These are phyloP conservation scores for Sipha flava DNA, from an alignment of 1,140 invertebrate genomes.

Conservation along the genomic window DNA sequence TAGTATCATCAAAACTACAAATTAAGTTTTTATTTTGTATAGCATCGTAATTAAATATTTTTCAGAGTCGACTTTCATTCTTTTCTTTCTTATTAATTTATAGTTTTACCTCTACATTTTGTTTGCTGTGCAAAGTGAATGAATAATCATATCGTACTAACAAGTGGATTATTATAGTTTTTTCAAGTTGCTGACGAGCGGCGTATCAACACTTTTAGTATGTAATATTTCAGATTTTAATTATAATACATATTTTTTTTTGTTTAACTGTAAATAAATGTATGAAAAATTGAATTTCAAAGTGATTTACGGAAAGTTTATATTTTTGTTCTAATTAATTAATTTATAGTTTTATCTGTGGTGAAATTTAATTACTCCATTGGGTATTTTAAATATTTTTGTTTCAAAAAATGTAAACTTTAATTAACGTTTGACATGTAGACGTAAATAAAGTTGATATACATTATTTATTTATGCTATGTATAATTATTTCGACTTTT, in stretches of 20 bases:
- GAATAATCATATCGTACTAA: background rate
- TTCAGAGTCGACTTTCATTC: no score
- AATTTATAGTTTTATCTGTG: no score
- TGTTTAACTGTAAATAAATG: background rate
- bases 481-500: no score
- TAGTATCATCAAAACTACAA: background rate
- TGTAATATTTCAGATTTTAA: no score
- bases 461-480: no score
- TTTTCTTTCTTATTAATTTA: background rate
- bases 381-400: background rate
- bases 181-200: background rate
- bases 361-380: background rate
- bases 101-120: background rate
- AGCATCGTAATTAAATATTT: no score
- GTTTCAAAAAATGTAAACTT: background rate
- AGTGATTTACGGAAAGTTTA: no score
- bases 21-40: no score
- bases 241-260: background rate
- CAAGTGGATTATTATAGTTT: background rate
- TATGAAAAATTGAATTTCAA: no score
- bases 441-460: no score
- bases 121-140: background rate
- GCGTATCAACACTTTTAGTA: no score
- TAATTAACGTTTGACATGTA: no score
- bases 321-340: background rate